These are phyloP conservation scores for Arizona elegans DNA, from an alignment of 2,113 vertebrate species.

Conservation along the genomic window DNA sequence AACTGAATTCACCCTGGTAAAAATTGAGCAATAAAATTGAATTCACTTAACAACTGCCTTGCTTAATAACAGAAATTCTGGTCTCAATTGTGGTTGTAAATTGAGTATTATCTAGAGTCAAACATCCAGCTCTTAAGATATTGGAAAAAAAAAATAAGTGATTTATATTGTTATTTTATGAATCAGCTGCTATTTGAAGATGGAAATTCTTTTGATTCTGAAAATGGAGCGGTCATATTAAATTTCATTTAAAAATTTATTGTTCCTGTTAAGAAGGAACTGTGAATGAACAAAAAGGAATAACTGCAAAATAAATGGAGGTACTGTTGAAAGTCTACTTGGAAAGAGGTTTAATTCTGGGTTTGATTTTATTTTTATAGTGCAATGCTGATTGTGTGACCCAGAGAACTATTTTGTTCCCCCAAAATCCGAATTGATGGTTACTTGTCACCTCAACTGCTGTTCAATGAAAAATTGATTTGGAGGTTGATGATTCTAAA, in stretches of 20 bases:
- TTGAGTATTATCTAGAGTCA: not conserved
- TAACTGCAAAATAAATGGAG: not conserved
- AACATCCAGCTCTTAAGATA: too few relatives aligned
- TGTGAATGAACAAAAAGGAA: not conserved
- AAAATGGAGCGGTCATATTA: not conserved
- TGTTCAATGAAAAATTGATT: not conserved
- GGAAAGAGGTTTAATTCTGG: not conserved
- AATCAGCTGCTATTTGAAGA: not conserved
- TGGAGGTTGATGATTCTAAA: not conserved
- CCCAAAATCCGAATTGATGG: not conserved
- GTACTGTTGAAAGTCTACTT: not conserved
- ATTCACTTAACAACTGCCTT: not conserved
- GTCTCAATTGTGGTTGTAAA: not conserved
- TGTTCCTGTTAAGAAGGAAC: not conserved
- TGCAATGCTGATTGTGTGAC: not conserved
- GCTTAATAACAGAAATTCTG: not conserved
- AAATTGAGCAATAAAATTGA: not conserved
- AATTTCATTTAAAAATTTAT: not conserved
- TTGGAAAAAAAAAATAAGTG: not conserved
- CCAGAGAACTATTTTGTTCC: not conserved
- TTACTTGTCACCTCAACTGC: not conserved
- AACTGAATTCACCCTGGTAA: not conserved
- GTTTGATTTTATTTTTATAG: not conserved
- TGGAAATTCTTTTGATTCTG: not conserved
- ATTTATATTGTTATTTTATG: not conserved